Percentiles rank a stretch among this genome's conserved stretches.
These are phyloP conservation scores for Endomychus coccineus DNA, from an alignment of 2,888 invertebrate species.

Conservation along the genomic window DNA sequence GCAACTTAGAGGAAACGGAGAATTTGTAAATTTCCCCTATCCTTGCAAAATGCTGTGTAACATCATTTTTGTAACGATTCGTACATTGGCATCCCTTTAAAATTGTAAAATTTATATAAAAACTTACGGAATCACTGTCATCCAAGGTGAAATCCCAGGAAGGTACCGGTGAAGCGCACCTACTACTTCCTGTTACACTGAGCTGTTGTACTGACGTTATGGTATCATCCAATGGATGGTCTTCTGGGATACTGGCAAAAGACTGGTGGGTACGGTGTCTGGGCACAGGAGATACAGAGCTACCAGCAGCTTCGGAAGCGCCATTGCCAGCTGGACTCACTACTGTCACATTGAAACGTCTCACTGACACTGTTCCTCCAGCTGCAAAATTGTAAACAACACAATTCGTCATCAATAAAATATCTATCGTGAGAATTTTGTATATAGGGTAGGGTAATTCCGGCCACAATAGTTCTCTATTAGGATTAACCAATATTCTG, in stretches of 20 bases:
- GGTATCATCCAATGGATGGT: constrained; percentile 44
- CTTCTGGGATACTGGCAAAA: constrained; percentile 45
- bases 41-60: too few relatives aligned
- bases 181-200: constrained; percentile 29
- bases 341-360: constrained; percentile 51
- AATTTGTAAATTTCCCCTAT: too few relatives aligned
- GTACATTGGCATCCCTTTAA: too few relatives aligned
- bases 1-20: too few relatives aligned
- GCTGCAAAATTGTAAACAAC: constrained; percentile 10
- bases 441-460: too few relatives aligned
- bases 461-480: too few relatives aligned
- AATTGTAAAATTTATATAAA: constrained; percentile 10
- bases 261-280: constrained; percentile 40
- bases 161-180: constrained; percentile 39
- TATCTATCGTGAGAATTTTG: too few relatives aligned
- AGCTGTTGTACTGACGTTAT: constrained; percentile 22
- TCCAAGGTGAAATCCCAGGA: constrained; percentile 42
- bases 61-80: too few relatives aligned
- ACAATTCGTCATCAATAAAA: too few relatives aligned
- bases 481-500: too few relatives aligned
- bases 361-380: constrained; percentile 21
- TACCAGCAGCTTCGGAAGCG: constrained; percentile 22
- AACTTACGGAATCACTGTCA: constrained; percentile 39
- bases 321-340: constrained; percentile 27
- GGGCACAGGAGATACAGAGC: constrained; percentile 33